Evolutionary conservation across 92 coral and sea anemone species (phyloP), one percentile per base, ranked within the genome.

Genomic region (Epizoanthus rinbou): DNA sequence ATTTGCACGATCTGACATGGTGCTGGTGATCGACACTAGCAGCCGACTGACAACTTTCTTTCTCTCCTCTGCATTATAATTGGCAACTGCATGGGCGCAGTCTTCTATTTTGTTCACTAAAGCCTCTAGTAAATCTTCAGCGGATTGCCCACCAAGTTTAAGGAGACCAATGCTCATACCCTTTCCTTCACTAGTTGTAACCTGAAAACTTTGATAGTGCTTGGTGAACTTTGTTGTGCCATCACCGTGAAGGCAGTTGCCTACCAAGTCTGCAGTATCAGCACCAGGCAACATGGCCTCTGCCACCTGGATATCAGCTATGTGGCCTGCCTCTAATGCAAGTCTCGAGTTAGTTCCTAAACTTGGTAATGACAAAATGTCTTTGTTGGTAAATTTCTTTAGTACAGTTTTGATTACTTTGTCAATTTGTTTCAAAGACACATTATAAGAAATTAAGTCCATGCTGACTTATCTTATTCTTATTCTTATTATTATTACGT

Each of bases 1-100:
- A 45, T 74, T 74, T 54, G 79, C 79, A 11, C 63, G 79, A 54
- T 74, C 64, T 15, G 64, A 52, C 79, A 74, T 54, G 43, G 79
- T 54, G 16, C 79, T 74, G 39, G 64, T 74, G 41, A 74, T 74
- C 21, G 64, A 52, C 79, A 53, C 64, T 13, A 24, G 64, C 5
- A 74, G 79, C 43, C 43, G 24, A 52, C 56, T 74, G 64, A 50
- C 79, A 5, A 24, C 56, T 74, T 74, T 74, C 15, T 74, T 6
- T 10, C 64, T 39, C 28, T 53, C 64, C 45, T 53, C 41, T 15
- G 3, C 23, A 17, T 74, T 19, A 53, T 1, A n/a, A n/a, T n/a
- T n/a, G n/a, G n/a, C n/a, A n/a, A n/a, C n/a, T n/a, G 79, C 37
- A 23, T 73, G 64, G 60, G 11, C 79, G 16, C 52, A 28, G 3